phyloP scores from a whole-genome alignment of 1,140 invertebrate genomes.

The Bombyx mandarina region DNA sequence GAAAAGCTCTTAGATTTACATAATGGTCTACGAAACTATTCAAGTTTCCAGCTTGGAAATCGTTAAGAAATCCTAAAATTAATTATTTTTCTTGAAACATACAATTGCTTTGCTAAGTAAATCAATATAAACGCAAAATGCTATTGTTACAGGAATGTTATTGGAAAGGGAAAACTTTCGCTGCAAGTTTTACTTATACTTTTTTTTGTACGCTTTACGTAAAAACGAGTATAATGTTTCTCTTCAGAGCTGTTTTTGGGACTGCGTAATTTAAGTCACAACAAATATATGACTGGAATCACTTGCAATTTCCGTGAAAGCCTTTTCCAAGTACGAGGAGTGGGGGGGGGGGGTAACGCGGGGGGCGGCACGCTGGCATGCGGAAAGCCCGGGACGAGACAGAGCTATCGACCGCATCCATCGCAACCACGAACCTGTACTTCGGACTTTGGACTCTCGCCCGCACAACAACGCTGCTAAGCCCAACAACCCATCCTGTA shows the following conservation, averaged over 20 bases:
- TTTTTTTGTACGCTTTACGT: background rate
- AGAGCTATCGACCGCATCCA: constrained; percentile 1
- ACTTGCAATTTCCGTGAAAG: constrained; percentile 4
- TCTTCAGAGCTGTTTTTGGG: no score
- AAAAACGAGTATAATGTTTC: no score
- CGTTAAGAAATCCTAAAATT: no score
- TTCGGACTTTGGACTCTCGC: constrained; percentile 19
- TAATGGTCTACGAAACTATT: no score
- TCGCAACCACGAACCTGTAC: background rate
- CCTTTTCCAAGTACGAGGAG: background rate
- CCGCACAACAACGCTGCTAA: constrained; percentile 20
- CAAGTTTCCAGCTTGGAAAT: no score
- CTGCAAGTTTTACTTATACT: background rate
- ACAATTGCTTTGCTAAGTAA: no score
- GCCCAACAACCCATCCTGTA: constrained; percentile 42
- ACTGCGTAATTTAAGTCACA: no score
- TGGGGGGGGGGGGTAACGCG: background rate
- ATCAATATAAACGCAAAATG: background rate
- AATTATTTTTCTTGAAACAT: no score
- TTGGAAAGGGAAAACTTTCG: background rate
- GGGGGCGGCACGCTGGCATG: constrained; percentile 3
- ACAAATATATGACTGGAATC: background rate
- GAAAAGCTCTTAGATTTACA: no score
- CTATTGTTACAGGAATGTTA: background rate
- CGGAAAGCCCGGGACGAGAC: constrained; percentile 3